phyloP scores from a whole-genome alignment of 2,888 invertebrate genomes.

The Catocala sponsa region DNA sequence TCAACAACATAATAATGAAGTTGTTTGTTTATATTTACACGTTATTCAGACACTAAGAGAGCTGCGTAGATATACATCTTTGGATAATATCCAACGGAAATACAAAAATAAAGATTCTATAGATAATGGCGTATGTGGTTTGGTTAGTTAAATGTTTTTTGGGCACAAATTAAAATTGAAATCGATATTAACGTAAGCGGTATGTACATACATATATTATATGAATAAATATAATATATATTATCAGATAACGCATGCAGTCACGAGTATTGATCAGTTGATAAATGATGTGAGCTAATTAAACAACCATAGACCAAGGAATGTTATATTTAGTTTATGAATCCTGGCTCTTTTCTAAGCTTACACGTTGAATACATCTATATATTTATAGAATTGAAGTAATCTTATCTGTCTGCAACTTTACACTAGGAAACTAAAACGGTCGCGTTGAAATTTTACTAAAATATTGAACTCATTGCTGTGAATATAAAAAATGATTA shows the following conservation, averaged over 20 bases:
- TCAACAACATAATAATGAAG: constrained; percentile 25
- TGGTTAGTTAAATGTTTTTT: neutral
- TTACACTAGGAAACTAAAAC: too few relatives aligned
- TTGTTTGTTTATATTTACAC: constrained; percentile 36
- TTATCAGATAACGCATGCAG: constrained; percentile 17
- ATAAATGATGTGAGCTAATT: constrained; percentile 11
- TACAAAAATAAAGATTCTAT: constrained; percentile 56
- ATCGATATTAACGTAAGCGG: neutral
- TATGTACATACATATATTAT: too few relatives aligned
- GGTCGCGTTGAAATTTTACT: too few relatives aligned
- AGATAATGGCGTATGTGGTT: constrained; percentile 14
- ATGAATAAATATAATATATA: constrained; percentile 7
- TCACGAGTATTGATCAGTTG: constrained; percentile 22
- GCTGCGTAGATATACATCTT: constrained; percentile 49
- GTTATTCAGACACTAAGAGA: constrained; percentile 26
- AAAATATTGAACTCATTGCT: too few relatives aligned
- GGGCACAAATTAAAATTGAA: neutral
- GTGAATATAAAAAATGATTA: too few relatives aligned
- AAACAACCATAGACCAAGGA: constrained; percentile 10
- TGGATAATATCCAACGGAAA: constrained; percentile 65
- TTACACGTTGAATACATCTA: too few relatives aligned
- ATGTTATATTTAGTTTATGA: neutral
- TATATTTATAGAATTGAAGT: too few relatives aligned
- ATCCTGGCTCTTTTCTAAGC: neutral
- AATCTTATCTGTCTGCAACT: too few relatives aligned